Conservation (phyloP, 53 echinoderm and acorn worm genomes). For the Apostichopus leukothele region DNA sequence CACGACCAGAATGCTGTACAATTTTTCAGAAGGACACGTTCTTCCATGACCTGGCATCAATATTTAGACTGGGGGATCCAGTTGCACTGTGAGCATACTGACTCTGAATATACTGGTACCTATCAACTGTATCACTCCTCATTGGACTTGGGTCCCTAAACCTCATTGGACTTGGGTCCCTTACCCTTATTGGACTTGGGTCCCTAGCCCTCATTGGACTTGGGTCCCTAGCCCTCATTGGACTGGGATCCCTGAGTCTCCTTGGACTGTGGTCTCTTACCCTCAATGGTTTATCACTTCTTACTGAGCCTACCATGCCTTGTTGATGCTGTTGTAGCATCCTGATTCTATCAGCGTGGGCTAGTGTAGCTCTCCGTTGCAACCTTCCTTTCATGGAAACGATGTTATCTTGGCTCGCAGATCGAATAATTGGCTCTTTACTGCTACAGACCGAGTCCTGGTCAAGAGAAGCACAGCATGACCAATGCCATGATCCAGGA, state of each 20-base stretch:
- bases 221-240: constrained; percentile 19
- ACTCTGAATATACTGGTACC: not conserved
- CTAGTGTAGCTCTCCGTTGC: constrained; percentile 20
- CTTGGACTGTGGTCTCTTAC: not conserved
- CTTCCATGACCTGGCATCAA: constrained; percentile 20
- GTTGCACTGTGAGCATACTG: not conserved
- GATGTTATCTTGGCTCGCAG: constrained; percentile 2
- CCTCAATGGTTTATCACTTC: not conserved
- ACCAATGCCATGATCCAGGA: constrained; percentile 96
- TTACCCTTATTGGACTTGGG: not conserved
- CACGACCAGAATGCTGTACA: not conserved
- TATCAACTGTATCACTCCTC: not conserved
- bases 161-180: constrained; percentile 32
- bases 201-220: constrained; percentile 33
- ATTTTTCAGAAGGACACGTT: constrained; percentile 26
- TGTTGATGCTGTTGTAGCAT: constrained; percentile 30
- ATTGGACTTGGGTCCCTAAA: constrained; percentile 15
- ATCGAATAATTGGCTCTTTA: constrained; percentile 13
- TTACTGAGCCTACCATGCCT: not conserved
- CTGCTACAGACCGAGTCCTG: constrained; percentile 60
- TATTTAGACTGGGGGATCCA: not conserved
- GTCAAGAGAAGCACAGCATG: constrained; percentile 74
- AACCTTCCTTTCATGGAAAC: not conserved
- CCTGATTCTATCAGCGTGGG: constrained; percentile 17
- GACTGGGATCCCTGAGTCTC: constrained; percentile 32